These are phyloP conservation scores for Molorchus minor DNA, from an alignment of 2,888 invertebrate species.

Conservation along the genomic window DNA sequence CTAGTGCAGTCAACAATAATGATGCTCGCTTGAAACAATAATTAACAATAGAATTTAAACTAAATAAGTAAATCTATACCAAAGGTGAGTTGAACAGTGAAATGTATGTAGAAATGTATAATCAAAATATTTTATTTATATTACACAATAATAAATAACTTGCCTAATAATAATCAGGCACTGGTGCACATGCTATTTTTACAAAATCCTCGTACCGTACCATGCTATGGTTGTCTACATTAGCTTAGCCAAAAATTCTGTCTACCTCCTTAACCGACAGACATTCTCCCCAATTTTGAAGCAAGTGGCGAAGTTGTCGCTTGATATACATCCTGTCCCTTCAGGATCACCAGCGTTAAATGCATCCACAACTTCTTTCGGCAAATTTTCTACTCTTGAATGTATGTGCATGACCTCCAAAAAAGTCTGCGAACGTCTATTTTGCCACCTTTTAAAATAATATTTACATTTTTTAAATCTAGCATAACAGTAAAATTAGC, in stretches of 20 bases:
- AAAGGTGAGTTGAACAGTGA: slow-evolving; percentile 8
- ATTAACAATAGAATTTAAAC: slow-evolving; percentile 14
- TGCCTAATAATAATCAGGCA: slow-evolving; percentile 87
- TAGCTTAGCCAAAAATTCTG: slow-evolving; percentile 91
- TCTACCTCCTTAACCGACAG: slow-evolving; percentile 81
- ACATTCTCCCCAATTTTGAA: slow-evolving; percentile 93
- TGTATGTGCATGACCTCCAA: slow-evolving; percentile 95
- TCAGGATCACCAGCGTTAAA: slow-evolving; percentile 86
- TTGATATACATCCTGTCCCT: slow-evolving; percentile 78
- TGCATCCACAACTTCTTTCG: slow-evolving; percentile 86
- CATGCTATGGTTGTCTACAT: slow-evolving; percentile 79
- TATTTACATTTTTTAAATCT: too few species aligned
- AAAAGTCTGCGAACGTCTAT: too few species aligned
- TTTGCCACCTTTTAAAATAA: not conserved
- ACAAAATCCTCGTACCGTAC: slow-evolving; percentile 93
- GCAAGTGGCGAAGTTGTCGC: slow-evolving; percentile 84
- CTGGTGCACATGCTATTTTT: slow-evolving; percentile 91
- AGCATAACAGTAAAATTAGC: too few species aligned
- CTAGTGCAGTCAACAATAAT: slow-evolving; percentile 16
- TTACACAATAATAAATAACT: slow-evolving; percentile 28
- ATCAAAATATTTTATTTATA: not conserved
- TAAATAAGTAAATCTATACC: not conserved
- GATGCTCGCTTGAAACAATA: slow-evolving; percentile 25
- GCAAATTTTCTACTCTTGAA: slow-evolving; percentile 82
- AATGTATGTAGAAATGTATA: not conserved